These are phyloP conservation scores for Drosophila monieri DNA, from an alignment of 2,888 invertebrate genomes.

Conservation along the genomic window DNA sequence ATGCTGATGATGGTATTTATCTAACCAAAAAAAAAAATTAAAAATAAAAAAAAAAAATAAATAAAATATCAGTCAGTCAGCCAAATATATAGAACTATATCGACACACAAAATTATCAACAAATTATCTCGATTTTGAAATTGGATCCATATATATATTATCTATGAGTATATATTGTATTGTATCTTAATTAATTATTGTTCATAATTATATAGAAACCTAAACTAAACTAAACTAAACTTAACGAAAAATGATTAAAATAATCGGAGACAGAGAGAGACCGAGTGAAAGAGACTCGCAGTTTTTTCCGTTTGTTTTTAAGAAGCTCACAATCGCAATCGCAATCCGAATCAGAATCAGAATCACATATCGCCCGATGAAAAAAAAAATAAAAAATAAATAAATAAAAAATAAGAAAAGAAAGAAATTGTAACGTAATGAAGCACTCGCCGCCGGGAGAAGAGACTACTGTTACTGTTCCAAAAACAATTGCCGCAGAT, in stretches of 20 bases:
- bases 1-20: constrained; percentile 82
- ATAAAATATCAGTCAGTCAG: constrained; percentile 55
- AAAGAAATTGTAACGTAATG: constrained; percentile 72
- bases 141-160: constrained; percentile 66
- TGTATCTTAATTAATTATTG: constrained; percentile 55
- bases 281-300: constrained; percentile 68
- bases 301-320: constrained; percentile 75
- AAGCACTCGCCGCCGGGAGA: constrained; percentile 58
- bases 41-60: constrained; percentile 63
- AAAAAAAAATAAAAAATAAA: constrained; percentile 59
- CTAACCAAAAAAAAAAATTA: constrained; percentile 77
- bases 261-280: constrained; percentile 63
- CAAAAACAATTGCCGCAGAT: constrained; percentile 56
- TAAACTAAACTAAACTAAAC: constrained; percentile 29
- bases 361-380: constrained; percentile 41
- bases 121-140: constrained; percentile 77
- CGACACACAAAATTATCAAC: constrained; percentile 81
- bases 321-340: constrained; percentile 17
- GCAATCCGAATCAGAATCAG: constrained; percentile 31
- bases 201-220: constrained; percentile 36
- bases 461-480: constrained; percentile 73
- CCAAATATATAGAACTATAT: constrained; percentile 58
- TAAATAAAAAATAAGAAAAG: constrained; percentile 33
- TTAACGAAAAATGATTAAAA: constrained; percentile 40
- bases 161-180: constrained; percentile 68